Base-by-base conservation (phyloP, 2,888 invertebrate genomes). In the Epistrophella euchroma region DNA sequence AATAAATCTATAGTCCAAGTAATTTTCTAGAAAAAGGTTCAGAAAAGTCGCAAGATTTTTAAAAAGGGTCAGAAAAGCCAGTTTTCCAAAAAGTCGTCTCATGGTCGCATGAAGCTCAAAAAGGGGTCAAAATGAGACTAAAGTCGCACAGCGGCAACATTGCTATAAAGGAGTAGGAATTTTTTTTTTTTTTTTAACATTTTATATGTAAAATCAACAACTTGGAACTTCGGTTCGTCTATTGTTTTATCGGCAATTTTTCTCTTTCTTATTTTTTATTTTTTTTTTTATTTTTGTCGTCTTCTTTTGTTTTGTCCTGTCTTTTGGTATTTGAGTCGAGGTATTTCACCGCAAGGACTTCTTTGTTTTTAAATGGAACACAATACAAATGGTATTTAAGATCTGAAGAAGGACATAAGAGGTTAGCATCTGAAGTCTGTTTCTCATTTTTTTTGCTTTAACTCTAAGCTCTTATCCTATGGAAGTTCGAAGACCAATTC, bases 201-300 rank as follows among this genome's bases (percentile, higher is more conserved):
- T 45, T 58, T 77, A 28, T 74, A 45, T 83, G 72, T 85, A 84
- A 79, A 84, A 86, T 81, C 85, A 81, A 81, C 85, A 81, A 81
- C 81, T 77, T 81, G 81, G 62, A 77, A 81, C 68, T 81, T 40
- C n/a, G n/a, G n/a, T 60, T 60, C 40, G 77, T 81, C 77, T 72
- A 37, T 81, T 81, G 76, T 86, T 77, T 81, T 62, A 62, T 73
- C 45, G 58, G 22, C 47, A 72, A 56, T 40, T 40, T 22, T 77
- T 37, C 17, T 25, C 13, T 52, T 66, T 52, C 5, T 28, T 32
- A 6, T 32, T 32, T 19, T 13, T 10, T 1, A n/a, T n/a, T 55
- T 19, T 47, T 32, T 9, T 64, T 45, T 40, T 4, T 0, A 28
- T 43, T n/a, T 62, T n/a, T 56, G 19, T 37, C 25, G 1, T 22